A percentile compares a stretch with the other conserved stretches of the same genome.
These are phyloP conservation scores for Harpalus rufipes DNA, from an alignment of 2,888 invertebrate species.

Conservation along the genomic window DNA sequence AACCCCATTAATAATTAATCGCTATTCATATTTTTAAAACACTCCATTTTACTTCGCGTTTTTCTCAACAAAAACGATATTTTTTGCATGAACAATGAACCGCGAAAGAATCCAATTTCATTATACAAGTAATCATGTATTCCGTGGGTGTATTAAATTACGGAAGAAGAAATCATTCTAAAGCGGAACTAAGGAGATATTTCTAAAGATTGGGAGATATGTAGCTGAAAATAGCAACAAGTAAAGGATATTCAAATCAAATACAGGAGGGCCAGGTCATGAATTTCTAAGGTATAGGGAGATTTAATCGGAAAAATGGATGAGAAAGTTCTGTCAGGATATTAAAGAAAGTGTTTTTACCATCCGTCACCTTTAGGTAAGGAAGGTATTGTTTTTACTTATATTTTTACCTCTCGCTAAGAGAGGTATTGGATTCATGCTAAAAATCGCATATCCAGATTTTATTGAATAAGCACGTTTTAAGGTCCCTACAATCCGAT, in stretches of 20 bases:
- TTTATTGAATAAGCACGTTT: too few species aligned
- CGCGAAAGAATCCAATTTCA: conserved; percentile 14
- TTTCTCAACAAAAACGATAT: background rate
- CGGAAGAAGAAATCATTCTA: conserved; percentile 18
- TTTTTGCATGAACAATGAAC: conserved; percentile 19
- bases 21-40: conserved; percentile 2
- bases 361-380: too few species aligned
- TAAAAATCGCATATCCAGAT: too few species aligned
- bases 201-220: background rate
- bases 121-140: conserved; percentile 22
- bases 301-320: background rate
- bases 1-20: conserved; percentile 11
- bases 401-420: too few species aligned
- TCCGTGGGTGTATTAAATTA: conserved; percentile 37
- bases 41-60: background rate
- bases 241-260: background rate
- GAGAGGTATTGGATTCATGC: too few species aligned
- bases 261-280: background rate
- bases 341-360: background rate
- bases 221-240: background rate
- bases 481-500: too few species aligned
- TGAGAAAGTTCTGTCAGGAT: background rate
- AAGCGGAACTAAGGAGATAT: conserved; percentile 7
- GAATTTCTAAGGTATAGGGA: background rate
- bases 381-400: too few species aligned